Conservation (phyloP, 2,888 invertebrate species). For the Luperina testacea region DNA sequence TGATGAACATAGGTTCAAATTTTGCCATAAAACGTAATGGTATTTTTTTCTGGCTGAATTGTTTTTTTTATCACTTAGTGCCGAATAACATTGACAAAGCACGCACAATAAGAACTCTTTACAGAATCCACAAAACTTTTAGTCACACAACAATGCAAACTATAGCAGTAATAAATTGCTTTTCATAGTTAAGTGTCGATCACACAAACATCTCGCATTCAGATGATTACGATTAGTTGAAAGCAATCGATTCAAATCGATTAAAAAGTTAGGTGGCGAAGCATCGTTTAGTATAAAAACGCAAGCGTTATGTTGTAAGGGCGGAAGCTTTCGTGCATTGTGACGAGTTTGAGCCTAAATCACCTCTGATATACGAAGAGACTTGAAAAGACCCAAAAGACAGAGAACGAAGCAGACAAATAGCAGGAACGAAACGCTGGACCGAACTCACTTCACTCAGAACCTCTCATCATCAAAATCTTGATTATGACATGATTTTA, state of each 20-base stretch:
- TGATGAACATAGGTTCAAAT: background rate
- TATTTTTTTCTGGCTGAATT: background rate
- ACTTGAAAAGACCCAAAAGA: conserved; percentile 73
- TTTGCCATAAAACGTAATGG: background rate
- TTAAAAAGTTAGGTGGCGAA: conserved; percentile 51
- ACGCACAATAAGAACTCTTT: conserved; percentile 25
- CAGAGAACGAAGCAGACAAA: conserved; percentile 74
- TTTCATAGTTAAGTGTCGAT: conserved; percentile 68
- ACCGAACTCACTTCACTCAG: conserved; percentile 78
- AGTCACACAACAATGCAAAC: conserved; percentile 73
- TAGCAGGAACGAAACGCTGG: conserved; percentile 81
- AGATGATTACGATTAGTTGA: conserved; percentile 70
- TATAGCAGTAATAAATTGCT: conserved; percentile 64
- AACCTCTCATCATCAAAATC: conserved; percentile 70
- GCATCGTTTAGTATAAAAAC: conserved; percentile 65
- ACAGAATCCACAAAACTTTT: conserved; percentile 59
- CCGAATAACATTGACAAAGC: conserved; percentile 47
- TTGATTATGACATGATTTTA: conserved; percentile 11
- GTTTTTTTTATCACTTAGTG: background rate
- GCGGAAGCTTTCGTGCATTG: conserved; percentile 66
- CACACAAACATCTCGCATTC: conserved; percentile 84
- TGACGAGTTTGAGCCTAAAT: conserved; percentile 67
- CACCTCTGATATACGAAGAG: conserved; percentile 76
- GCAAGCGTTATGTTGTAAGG: conserved; percentile 65
- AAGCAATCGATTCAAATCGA: conserved; percentile 63